Base-by-base conservation (phyloP, 92 coral and sea anemone genomes). In the Micromussa lordhowensis region DNA sequence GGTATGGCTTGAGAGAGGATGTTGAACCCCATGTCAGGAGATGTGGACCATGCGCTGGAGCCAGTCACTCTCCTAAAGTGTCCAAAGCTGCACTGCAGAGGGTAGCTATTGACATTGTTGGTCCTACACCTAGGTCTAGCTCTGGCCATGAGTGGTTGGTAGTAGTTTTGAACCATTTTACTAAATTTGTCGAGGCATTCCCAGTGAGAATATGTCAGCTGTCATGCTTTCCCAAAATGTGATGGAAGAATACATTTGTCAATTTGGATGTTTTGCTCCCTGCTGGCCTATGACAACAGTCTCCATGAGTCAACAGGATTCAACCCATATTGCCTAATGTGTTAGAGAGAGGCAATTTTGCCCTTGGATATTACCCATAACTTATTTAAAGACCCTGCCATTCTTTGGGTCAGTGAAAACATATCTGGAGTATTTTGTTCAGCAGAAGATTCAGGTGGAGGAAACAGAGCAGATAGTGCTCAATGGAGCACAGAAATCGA, bases 1-100 rank as follows among this genome's bases (percentile, higher is more conserved):
- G 90, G 78, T 78, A 77, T 57, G 86, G 91, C 71, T 28, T 87
- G 74, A 79, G 85, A 28, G 86, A 32, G 48, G 90, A 84, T 69
- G 92, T 85, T 36, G 89, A 82, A 36, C 77, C 77, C 19, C 84
- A 87, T 54, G 55, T 88, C 40, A 55, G 61, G n/a, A 75, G 85
- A 73, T 88, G 92, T 40, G 89, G 79, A 24, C 61, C 90, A 49
- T 88, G 92, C 77, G 95, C 92, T 64, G 92, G 82, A 68, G 68
- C 70, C 59, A 92, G 89, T 53, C 88, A 76, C 36, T 90, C 92
- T 26, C 51, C 77, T 57, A 71, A 69, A 38, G 32, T 57, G 59
- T 61, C 69, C 11, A 82, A 73, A 80, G 90, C 86, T 10, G 91
- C 94, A 66, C n/a, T 84, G 38, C 80, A 89, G 57, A 77, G 87